Base-by-base conservation (phyloP, 2,888 invertebrate genomes). In the Stenchaetothrips biformis region DNA sequence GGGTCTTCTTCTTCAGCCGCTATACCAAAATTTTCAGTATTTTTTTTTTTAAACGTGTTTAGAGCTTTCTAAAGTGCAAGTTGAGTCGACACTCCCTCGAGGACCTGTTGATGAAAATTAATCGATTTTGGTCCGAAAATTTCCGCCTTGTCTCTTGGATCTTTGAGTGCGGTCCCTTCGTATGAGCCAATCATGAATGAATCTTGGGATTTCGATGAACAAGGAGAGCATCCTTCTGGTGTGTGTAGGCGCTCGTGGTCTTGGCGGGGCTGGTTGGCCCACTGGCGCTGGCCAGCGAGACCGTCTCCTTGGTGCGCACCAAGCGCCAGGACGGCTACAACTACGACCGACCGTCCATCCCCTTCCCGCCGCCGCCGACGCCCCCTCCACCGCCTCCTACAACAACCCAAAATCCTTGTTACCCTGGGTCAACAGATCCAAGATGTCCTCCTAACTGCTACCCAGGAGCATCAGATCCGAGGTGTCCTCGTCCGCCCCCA, bases 401-500 rank as follows among this genome's bases (percentile, higher is more conserved):
- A 7, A 67, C 67, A n/a, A 67, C 67, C 67, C 67, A n/a, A 8
- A 21, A 67, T 21, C 67, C 67, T 0, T 67, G 67, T 67, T 67
- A 67, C 9, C 67, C 67, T 6, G 67, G 67, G 9, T 67, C 67
- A 3, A 67, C 21, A 21, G 67, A 67, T 21, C 67, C 67, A 9
- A 67, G 67, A 67, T 67, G 67, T 21, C 67, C 67, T n/a, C 67
- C 67, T 9, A 67, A 67, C 67, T 67, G 67, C 9, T 67, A 67
- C 21, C 67, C 21, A 0, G 67, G 67, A 4, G 21, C 9, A 0
- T 21, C 67, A 7, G 67, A 67, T 3, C 67, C 67, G 0, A 4
- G 67, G 2, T 67, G 67, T 3, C 67, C 67, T 13, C 67, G 9
- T 21, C 67, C 21, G 9, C 67, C 21, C 21, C 67, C 7, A 9